These are phyloP conservation scores for Desmodus rotundus DNA, from an alignment of 2,113 vertebrate species.

Conservation along the genomic window DNA sequence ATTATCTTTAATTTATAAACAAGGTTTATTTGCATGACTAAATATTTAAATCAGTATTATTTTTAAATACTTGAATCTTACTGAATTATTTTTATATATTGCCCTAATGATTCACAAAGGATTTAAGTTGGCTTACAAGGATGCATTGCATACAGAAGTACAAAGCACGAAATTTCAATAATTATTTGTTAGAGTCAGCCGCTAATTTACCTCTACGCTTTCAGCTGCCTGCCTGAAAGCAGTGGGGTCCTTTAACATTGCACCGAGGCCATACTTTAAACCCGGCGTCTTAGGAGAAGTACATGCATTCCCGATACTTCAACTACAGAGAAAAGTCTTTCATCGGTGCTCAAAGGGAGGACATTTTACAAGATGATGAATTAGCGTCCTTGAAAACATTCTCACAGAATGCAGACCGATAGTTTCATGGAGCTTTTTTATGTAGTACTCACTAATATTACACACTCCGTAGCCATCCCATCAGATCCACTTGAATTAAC, in stretches of 20 bases:
- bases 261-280: neutral
- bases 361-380: neutral
- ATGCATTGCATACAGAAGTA: constrained; percentile 12
- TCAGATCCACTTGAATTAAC: neutral
- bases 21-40: neutral
- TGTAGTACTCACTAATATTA: neutral
- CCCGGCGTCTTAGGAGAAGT: neutral
- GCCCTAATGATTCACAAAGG: constrained; percentile 14
- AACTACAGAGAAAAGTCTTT: constrained; percentile 12
- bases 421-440: neutral
- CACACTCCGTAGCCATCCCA: neutral
- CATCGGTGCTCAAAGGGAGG: neutral
- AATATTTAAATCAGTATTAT: constrained; percentile 3
- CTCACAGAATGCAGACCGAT: neutral
- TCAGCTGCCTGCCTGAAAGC: neutral
- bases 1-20: constrained; percentile 47
- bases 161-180: neutral
- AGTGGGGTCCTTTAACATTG: constrained; percentile 18
- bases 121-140: constrained; percentile 31
- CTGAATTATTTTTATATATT: neutral
- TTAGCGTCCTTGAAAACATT: neutral
- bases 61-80: constrained; percentile 1
- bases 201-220: neutral
- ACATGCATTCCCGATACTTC: neutral
- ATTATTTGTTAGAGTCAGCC: neutral